Percentiles rank a stretch among this genome's conserved stretches.
These are phyloP conservation scores for Helogale parvula DNA, from an alignment of 2,113 vertebrate genomes.

Conservation along the genomic window DNA sequence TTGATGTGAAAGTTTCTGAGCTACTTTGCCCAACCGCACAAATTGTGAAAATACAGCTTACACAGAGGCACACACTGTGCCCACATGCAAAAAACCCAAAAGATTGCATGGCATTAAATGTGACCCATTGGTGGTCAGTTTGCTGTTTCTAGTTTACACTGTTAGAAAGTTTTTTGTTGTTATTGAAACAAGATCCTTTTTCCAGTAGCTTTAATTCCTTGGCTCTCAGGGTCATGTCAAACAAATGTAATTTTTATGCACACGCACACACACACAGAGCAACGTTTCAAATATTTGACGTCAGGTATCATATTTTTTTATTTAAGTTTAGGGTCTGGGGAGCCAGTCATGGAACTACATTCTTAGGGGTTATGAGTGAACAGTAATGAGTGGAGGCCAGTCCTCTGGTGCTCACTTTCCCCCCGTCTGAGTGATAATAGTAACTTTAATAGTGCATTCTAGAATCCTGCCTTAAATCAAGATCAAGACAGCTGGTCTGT, in stretches of 20 bases:
- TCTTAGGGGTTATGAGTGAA: neutral
- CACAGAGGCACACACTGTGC: no score
- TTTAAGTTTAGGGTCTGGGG: neutral
- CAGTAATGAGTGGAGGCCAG: neutral
- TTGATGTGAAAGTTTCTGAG: neutral
- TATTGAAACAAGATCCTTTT: neutral
- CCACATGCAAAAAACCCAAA: neutral
- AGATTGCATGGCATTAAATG: neutral
- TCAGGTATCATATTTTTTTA: neutral
- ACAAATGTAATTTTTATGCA: neutral
- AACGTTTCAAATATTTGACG: conserved; percentile 16
- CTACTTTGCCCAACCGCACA: neutral
- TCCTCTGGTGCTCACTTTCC: neutral
- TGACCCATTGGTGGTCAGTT: neutral
- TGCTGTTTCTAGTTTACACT: neutral
- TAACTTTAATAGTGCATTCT: neutral
- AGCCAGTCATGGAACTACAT: neutral
- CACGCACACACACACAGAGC: rapidly evolving
- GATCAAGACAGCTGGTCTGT: neutral
- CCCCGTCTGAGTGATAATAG: neutral
- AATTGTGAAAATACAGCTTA: neutral
- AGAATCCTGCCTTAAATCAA: conserved; percentile 11
- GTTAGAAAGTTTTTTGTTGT: neutral
- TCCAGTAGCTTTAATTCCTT: neutral
- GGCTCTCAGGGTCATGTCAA: neutral